Conservation (phyloP, 2,797 vertebrate genomes). For the Alosa sapidissima region DNA sequence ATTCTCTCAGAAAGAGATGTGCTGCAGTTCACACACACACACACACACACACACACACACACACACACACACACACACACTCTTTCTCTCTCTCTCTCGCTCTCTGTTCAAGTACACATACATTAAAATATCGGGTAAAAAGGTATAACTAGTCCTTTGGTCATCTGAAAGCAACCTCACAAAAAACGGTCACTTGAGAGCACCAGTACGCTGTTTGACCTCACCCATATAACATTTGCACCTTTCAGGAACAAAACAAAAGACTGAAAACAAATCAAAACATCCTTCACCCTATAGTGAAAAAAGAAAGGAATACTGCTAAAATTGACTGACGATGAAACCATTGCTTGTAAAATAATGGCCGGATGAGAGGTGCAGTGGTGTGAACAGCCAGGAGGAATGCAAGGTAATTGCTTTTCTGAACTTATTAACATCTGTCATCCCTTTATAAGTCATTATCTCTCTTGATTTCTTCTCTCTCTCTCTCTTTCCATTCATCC, state of each 20-base stretch:
- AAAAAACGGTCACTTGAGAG: slow-evolving; percentile 65
- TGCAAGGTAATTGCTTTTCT: not conserved
- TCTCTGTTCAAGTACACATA: slow-evolving; percentile 22
- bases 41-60: slow-evolving; percentile 40
- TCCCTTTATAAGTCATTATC: not conserved
- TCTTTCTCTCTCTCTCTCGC: not conserved
- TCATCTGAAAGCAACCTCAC: slow-evolving; percentile 64
- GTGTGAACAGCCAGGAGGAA: not conserved
- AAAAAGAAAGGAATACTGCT: slow-evolving; percentile 34
- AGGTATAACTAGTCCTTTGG: slow-evolving; percentile 72
- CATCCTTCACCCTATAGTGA: not conserved
- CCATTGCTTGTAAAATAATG: slow-evolving; percentile 11
- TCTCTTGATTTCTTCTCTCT: not conserved
- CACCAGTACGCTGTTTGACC: slow-evolving; percentile 72
- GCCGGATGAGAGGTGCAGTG: not conserved
- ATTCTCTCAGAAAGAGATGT: slow-evolving; percentile 41
- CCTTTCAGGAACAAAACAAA: not conserved
- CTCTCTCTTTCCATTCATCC: not conserved
- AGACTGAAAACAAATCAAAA: not conserved
- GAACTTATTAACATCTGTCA: not conserved
- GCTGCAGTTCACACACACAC: slow-evolving; percentile 46
- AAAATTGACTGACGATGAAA: slow-evolving; percentile 23
- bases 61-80: not conserved
- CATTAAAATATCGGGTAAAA: slow-evolving; percentile 40
- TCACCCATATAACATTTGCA: slow-evolving; percentile 46